phyloP scores from a whole-genome alignment of 2,888 invertebrate genomes.

The Byasa hedistus region DNA sequence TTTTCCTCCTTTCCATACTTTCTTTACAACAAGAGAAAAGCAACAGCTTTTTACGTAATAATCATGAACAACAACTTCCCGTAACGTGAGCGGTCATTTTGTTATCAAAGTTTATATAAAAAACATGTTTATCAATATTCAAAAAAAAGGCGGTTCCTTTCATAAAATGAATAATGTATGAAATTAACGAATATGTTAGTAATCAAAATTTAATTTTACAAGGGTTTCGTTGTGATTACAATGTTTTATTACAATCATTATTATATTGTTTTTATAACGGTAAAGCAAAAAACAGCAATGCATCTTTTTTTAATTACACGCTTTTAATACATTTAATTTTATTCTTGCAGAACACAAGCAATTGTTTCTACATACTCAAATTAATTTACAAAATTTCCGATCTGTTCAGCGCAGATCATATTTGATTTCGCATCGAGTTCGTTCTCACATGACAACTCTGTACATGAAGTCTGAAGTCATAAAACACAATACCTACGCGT shows the following conservation, averaged over 20 bases:
- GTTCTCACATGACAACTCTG: constrained; percentile 12
- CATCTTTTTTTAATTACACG: background rate
- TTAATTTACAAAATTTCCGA: background rate
- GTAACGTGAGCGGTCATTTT: too few species aligned
- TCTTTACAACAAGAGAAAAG: too few species aligned
- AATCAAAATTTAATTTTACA: background rate
- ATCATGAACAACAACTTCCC: too few species aligned
- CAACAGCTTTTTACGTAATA: too few species aligned
- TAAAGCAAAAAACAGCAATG: background rate
- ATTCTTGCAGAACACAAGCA: too few species aligned
- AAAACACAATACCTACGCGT: constrained; percentile 9
- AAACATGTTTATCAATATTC: too few species aligned
- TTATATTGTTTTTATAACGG: background rate
- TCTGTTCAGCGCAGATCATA: background rate
- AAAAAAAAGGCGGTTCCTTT: too few species aligned
- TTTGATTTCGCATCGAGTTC: constrained; percentile 17
- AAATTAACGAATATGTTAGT: too few species aligned
- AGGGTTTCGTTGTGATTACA: background rate
- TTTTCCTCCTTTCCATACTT: too few species aligned
- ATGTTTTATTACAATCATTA: background rate
- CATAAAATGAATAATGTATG: too few species aligned
- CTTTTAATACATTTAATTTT: too few species aligned
- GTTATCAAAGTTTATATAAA: too few species aligned
- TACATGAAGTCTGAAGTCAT: constrained; percentile 10
- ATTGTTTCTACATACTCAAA: background rate